phyloP scores from a whole-genome alignment of 2,888 invertebrate genomes.

The Chaitophorus viminalis region DNA sequence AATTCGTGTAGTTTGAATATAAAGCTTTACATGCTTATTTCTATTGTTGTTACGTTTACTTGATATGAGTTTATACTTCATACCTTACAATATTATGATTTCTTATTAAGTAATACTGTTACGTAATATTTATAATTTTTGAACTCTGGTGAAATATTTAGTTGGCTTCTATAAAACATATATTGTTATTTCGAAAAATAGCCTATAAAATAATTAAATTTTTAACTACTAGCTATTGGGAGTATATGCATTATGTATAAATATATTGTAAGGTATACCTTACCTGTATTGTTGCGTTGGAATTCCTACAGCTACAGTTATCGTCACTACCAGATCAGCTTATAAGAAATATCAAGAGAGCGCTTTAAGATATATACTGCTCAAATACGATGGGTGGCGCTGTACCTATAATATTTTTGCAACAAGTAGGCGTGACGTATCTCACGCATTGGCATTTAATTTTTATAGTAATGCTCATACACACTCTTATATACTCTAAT shows the following conservation, averaged over 20 bases:
- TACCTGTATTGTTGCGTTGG: constrained; percentile 54
- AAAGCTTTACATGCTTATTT: too few species aligned
- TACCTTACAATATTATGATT: neutral
- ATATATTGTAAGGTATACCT: constrained; percentile 1
- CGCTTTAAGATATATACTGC: constrained; percentile 58
- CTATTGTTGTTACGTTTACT: too few species aligned
- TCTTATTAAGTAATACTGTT: neutral
- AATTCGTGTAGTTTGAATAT: neutral
- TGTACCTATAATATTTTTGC: constrained; percentile 45
- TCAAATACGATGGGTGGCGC: constrained; percentile 54
- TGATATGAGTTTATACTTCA: too few species aligned
- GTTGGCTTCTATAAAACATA: neutral
- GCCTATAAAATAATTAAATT: neutral
- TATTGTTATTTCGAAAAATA: neutral
- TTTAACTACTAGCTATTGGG: neutral
- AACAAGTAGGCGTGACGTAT: constrained; percentile 61
- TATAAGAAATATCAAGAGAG: constrained; percentile 47
- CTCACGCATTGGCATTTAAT: constrained; percentile 46
- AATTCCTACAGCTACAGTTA: constrained; percentile 50
- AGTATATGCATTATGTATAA: neutral
- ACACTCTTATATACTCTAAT: neutral
- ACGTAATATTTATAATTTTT: neutral
- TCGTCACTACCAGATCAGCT: constrained; percentile 52
- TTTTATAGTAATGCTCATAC: constrained; percentile 44
- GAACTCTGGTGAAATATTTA: neutral